Conservation (phyloP, 2,113 vertebrate genomes). For the Cygnus buccinator region DNA sequence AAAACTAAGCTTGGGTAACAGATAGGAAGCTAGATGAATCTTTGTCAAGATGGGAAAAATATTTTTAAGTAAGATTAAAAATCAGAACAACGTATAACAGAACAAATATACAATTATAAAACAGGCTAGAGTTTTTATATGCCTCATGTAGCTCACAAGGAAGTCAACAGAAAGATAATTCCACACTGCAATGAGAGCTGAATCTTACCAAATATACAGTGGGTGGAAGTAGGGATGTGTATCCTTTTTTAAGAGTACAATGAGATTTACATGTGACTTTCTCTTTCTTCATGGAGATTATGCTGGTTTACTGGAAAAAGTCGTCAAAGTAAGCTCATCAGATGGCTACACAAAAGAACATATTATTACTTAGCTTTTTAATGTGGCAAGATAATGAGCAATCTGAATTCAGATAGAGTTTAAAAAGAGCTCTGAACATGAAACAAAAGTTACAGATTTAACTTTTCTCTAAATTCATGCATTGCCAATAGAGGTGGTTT, state of each 20-base stretch:
- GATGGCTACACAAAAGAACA: slow-evolving; percentile 42
- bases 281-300: not conserved
- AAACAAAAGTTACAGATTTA: slow-evolving; percentile 23
- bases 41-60: not conserved
- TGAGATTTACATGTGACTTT: slow-evolving; percentile 20
- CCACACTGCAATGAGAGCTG: not conserved
- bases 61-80: not conserved
- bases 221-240: not conserved
- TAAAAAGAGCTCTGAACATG: not conserved
- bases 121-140: not conserved
- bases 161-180: not conserved
- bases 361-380: slow-evolving; percentile 53
- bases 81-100: not conserved
- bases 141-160: not conserved
- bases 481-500: not conserved
- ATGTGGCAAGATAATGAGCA: slow-evolving; percentile 47
- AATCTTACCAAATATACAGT: not conserved
- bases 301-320: slow-evolving; percentile 13
- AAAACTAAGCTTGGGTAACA: not conserved
- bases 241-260: not conserved
- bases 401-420: slow-evolving; percentile 7
- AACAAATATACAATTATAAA: not conserved
- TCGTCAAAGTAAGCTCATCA: slow-evolving; percentile 35
- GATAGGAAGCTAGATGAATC: not conserved
- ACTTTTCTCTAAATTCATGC: not conserved